Conservation (phyloP, 2,113 vertebrate genomes). For the Azemiops feae region DNA sequence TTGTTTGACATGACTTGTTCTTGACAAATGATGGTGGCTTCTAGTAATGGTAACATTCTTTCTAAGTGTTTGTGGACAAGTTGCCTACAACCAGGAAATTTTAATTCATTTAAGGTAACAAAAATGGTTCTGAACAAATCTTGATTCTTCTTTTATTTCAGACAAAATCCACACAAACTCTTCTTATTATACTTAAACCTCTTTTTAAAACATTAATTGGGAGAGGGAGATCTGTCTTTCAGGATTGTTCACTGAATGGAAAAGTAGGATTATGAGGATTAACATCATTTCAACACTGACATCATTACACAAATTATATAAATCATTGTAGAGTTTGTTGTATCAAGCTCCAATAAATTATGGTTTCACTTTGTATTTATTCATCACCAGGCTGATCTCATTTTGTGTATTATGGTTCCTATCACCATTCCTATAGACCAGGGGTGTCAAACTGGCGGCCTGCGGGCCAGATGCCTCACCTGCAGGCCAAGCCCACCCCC, state of each 20-base stretch:
- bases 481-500: no score
- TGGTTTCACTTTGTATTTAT: neutral
- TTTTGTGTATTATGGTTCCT: neutral
- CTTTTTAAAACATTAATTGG: neutral
- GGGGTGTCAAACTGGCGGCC: no score
- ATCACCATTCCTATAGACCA: neutral
- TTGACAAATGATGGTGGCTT: neutral
- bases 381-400: neutral
- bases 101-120: neutral
- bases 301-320: neutral
- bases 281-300: neutral
- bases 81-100: neutral
- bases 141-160: neutral
- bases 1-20: neutral
- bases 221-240: neutral
- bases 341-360: neutral
- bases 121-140: neutral
- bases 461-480: no score
- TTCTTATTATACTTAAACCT: neutral
- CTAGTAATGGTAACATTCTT: neutral
- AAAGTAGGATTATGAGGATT: neutral
- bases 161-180: neutral
- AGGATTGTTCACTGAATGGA: neutral
- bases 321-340: neutral
- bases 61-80: neutral